Conservation (phyloP, 1,140 invertebrate species). For the Euschistus heros region DNA sequence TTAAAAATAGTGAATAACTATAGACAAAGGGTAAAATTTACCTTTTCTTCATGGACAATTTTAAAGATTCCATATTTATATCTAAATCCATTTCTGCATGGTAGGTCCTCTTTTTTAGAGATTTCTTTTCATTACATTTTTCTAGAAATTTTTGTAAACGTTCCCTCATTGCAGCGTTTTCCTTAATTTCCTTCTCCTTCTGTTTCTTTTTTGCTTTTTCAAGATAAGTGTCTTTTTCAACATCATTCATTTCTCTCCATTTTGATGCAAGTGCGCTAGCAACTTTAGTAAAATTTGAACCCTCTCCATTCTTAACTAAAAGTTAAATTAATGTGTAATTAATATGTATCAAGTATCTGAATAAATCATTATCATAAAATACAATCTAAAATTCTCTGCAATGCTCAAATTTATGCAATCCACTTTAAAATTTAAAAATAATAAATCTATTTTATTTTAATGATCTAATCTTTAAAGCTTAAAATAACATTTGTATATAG, state of each 20-base stretch:
- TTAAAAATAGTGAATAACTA: not conserved
- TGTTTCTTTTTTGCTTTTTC: constrained; percentile 31
- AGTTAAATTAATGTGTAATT: too few species aligned
- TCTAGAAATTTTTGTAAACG: constrained; percentile 16
- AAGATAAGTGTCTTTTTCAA: constrained; percentile 39
- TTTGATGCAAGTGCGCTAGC: constrained; percentile 34
- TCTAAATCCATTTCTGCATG: not conserved
- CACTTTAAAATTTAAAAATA: too few species aligned
- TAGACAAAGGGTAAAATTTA: constrained; percentile 2
- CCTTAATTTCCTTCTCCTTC: constrained; percentile 18
- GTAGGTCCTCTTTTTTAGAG: constrained; percentile 1
- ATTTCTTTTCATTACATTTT: constrained; percentile 20
- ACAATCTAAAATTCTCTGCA: too few species aligned
- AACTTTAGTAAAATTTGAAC: constrained; percentile 35
- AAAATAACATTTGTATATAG: too few species aligned
- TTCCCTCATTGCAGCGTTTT: constrained; percentile 14
- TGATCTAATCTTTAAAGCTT: too few species aligned
- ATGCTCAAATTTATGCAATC: too few species aligned
- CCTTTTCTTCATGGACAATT: constrained; percentile 1
- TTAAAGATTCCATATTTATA: not conserved
- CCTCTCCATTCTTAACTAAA: constrained; percentile 32
- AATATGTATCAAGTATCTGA: not conserved
- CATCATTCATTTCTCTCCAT: constrained; percentile 37
- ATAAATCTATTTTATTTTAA: too few species aligned
- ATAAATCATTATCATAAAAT: not conserved